Percentiles rank a stretch among this genome's conserved stretches.
phyloP scores from a whole-genome alignment of 2,797 vertebrate genomes.

The Pipistrellus pipistrellus region DNA sequence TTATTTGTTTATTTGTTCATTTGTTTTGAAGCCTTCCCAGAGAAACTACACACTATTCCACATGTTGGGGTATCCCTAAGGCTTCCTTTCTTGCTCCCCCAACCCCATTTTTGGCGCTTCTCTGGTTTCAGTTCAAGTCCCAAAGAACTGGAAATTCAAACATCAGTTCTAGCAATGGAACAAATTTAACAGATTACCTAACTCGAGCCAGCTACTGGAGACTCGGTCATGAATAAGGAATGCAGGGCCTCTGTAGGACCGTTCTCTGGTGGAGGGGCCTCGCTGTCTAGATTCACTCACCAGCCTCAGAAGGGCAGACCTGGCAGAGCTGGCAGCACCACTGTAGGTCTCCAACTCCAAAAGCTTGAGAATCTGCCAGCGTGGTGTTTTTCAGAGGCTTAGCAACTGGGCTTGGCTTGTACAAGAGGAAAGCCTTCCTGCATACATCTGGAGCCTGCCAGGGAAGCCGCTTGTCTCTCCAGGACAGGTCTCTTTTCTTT shows the following conservation, averaged over 20 bases:
- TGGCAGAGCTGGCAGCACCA: neutral
- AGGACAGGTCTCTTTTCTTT: neutral
- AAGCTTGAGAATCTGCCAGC: conserved; percentile 42
- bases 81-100: neutral
- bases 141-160: conserved; percentile 32
- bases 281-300: neutral
- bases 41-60: neutral
- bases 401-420: neutral
- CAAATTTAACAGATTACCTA: neutral
- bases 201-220: neutral
- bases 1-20: neutral
- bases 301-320: neutral
- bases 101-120: neutral
- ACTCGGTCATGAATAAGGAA: neutral
- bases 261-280: neutral
- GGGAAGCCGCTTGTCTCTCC: neutral
- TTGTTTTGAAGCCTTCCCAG: neutral
- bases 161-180: neutral
- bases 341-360: neutral
- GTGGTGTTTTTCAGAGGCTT: conserved; percentile 39
- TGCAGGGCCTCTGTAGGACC: rapidly evolving
- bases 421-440: neutral
- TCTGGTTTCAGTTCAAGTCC: neutral
- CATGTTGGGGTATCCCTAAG: neutral
- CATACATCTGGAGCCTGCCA: neutral